Evolutionary conservation across 2,888 invertebrate genomes (phyloP).

Genomic region (Volucella inanis): DNA sequence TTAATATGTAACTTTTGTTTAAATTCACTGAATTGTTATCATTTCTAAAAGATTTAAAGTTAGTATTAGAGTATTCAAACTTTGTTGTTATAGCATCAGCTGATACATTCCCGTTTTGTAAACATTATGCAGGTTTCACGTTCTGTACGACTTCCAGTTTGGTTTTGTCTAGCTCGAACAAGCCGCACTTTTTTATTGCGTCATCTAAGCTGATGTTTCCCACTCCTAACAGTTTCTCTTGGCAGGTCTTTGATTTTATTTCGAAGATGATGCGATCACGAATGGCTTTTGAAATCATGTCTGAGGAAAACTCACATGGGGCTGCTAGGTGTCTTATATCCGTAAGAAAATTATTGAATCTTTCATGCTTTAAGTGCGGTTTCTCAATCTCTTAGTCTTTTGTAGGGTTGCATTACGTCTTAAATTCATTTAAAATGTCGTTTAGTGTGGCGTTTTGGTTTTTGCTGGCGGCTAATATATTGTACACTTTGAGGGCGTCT

Average conservation of each 20-base stretch:
- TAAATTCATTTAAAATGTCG: too few relatives aligned
- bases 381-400: too few relatives aligned
- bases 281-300: constrained; percentile 3
- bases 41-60: constrained; percentile 7
- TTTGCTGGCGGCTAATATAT: background rate
- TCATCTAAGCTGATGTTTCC: constrained; percentile 16
- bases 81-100: constrained; percentile 8
- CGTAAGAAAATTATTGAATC: too few relatives aligned
- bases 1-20: constrained; percentile 7
- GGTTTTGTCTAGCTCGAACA: constrained; percentile 28
- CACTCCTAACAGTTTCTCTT: constrained; percentile 8
- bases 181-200: constrained; percentile 10
- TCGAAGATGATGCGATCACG: constrained; percentile 12
- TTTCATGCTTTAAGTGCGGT: too few relatives aligned
- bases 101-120: constrained; percentile 21
- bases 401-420: too few relatives aligned
- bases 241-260: constrained; percentile 8
- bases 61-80: constrained; percentile 6
- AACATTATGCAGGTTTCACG: constrained; percentile 11
- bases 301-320: too few relatives aligned
- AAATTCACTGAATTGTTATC: constrained; percentile 5
- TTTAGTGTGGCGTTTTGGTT: background rate
- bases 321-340: too few relatives aligned
- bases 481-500: background rate
- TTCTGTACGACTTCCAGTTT: constrained; percentile 27